These are phyloP conservation scores for Caligus rogercresseyi DNA, from an alignment of 1,140 invertebrate species.

Conservation along the genomic window DNA sequence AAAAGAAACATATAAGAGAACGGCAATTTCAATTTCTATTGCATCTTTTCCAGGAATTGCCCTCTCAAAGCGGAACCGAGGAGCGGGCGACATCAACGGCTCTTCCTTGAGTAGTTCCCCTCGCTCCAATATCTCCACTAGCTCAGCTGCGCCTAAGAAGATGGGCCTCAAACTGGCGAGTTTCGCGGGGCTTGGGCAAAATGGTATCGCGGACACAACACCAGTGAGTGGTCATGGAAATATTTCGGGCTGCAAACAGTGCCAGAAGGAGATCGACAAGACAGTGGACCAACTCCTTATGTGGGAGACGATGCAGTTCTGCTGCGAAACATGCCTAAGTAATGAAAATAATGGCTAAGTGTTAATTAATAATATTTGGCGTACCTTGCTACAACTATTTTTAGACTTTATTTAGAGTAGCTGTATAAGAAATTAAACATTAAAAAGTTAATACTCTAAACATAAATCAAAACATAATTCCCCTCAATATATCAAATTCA, in stretches of 20 bases:
- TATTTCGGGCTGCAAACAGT: slow-evolving; percentile 4
- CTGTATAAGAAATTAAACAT: no score
- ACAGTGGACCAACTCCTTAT: slow-evolving; percentile 23
- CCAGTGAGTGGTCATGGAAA: not conserved
- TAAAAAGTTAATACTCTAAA: no score
- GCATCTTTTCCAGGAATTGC: not conserved
- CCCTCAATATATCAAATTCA: no score
- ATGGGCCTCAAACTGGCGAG: slow-evolving; percentile 14
- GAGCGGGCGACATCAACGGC: not conserved
- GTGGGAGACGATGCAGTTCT: slow-evolving; percentile 89
- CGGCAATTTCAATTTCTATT: no score
- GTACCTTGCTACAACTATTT: no score
- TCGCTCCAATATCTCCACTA: not conserved
- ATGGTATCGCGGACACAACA: not conserved
- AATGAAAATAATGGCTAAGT: not conserved
- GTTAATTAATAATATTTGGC: no score
- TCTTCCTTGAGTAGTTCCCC: not conserved
- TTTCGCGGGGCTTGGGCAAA: slow-evolving; percentile 13
- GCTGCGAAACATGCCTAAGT: slow-evolving; percentile 28
- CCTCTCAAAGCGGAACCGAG: not conserved
- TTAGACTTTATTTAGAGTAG: no score
- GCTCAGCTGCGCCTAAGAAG: slow-evolving; percentile 6
- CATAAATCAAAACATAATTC: no score
- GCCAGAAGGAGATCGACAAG: not conserved
- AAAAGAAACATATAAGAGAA: no score